Conservation (phyloP, 2,797 vertebrate species). For the Delichon dasypus region DNA sequence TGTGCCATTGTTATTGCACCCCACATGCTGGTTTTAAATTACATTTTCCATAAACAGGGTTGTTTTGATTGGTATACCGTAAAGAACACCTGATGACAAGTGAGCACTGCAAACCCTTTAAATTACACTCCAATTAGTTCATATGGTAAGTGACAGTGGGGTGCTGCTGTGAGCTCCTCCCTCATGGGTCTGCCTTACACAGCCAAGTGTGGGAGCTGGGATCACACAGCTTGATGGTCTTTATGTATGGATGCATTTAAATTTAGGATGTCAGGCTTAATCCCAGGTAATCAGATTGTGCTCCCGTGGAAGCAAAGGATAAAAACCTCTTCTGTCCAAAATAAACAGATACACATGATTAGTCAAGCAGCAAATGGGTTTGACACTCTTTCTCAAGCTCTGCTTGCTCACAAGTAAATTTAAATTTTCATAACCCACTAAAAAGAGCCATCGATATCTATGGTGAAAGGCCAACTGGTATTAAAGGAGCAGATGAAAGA, state of each 20-base stretch:
- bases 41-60: constrained; percentile 46
- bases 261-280: neutral
- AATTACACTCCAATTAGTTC: constrained; percentile 14
- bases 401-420: neutral
- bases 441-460: neutral
- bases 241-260: neutral
- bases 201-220: neutral
- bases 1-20: constrained; percentile 34
- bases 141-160: neutral
- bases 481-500: neutral
- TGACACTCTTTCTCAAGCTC: neutral
- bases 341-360: neutral
- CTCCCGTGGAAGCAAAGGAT: neutral
- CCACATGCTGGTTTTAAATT: constrained; percentile 55
- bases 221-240: neutral
- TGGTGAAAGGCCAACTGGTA: neutral
- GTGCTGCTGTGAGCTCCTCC: neutral
- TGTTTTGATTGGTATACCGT: constrained; percentile 35
- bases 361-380: neutral
- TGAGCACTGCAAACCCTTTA: neutral
- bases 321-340: neutral
- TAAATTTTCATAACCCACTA: neutral
- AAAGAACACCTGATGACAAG: constrained; percentile 46
- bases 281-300: neutral
- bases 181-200: neutral